Evolutionary conservation across 1,140 invertebrate species (phyloP).

Genomic region (Aphaenogaster ashmeadi): DNA sequence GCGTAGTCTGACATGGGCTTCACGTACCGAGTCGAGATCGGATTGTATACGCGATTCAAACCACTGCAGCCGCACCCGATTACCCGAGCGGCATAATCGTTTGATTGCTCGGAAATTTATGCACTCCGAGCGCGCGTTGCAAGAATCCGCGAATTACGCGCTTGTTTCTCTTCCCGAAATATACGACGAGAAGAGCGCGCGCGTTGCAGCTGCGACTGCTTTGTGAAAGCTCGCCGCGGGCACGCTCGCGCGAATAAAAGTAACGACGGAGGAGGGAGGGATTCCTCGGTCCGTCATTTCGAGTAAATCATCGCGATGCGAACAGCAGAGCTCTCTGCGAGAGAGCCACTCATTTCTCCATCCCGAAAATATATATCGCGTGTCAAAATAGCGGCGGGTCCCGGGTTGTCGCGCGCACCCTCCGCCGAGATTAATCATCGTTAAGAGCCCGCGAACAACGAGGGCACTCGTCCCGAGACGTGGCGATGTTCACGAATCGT

Average conservation of each 20-base stretch:
- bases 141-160: conserved; percentile 1
- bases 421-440: conserved; percentile 47
- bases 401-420: conserved; percentile 3
- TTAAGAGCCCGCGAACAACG: conserved; percentile 42
- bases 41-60: not conserved
- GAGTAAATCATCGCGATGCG: conserved; percentile 67
- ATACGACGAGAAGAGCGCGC: conserved; percentile 8
- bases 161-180: conserved; percentile 44
- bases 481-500: conserved; percentile 17
- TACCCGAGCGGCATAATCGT: conserved; percentile 20
- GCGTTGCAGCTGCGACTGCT: conserved; percentile 30
- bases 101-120: conserved; percentile 6
- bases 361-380: conserved; percentile 13
- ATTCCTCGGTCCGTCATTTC: conserved; percentile 40
- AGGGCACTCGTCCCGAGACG: not conserved
- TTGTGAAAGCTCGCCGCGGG: conserved; percentile 10
- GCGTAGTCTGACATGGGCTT: too few species aligned
- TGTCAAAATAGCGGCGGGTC: conserved; percentile 45
- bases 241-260: conserved; percentile 23
- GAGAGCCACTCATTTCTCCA: not conserved
- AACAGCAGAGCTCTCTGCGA: not conserved
- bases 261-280: not conserved
- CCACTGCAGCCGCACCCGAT: not conserved
- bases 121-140: not conserved
- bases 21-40: not conserved